phyloP scores from a whole-genome alignment of 2,113 vertebrate genomes.

The Pristiophorus japonicus region DNA sequence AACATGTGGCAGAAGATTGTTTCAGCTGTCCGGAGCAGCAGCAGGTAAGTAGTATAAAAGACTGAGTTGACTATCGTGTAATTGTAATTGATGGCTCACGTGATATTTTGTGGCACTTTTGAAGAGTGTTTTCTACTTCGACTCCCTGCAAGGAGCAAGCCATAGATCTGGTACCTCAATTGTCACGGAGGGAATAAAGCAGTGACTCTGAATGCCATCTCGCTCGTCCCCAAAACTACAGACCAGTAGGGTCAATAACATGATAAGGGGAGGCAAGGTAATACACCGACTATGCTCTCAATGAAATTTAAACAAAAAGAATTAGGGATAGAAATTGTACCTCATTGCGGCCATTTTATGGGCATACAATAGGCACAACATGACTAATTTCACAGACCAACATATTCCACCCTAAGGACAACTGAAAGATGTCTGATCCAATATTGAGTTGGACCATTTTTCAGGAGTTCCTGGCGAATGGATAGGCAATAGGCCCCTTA shows the following conservation, averaged over 20 bases:
- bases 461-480: background rate
- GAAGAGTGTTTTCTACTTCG: background rate
- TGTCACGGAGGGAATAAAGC: no score
- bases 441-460: background rate
- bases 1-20: background rate
- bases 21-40: background rate
- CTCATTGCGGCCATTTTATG: background rate
- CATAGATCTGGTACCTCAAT: no score
- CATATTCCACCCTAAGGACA: background rate
- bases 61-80: background rate
- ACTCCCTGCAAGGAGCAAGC: no score
- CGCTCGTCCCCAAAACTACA: background rate
- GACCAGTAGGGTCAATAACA: no score
- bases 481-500: background rate
- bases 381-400: no score
- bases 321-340: background rate
- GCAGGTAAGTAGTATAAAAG: background rate
- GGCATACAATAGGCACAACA: no score
- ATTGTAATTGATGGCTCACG: background rate
- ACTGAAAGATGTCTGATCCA: background rate
- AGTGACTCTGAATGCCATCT: no score
- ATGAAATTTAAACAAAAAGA: background rate
- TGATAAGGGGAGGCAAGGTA: no score
- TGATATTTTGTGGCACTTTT: background rate
- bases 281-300: background rate